A percentile compares a stretch with the other conserved stretches of the same genome.
phyloP scores from a whole-genome alignment of 53 echinoderm and acorn worm genomes.

The Arbacia lixula region DNA sequence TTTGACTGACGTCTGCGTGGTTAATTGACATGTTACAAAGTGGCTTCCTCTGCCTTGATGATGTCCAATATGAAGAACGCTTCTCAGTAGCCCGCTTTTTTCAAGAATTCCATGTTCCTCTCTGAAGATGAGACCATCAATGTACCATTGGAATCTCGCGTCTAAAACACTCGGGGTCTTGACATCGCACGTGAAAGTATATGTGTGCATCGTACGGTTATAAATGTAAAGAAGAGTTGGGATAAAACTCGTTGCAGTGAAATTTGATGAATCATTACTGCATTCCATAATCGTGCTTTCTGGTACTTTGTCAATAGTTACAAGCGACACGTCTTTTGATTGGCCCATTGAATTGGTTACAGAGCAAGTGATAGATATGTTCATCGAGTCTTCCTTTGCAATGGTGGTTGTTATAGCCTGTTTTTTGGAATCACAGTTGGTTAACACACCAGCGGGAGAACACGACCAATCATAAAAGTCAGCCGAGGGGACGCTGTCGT shows the following conservation, averaged over 20 bases:
- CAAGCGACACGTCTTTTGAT: background rate
- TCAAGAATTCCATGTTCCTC: background rate
- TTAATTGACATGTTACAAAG: background rate
- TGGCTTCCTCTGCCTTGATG: no score
- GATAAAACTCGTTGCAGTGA: no score
- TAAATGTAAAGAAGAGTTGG: no score
- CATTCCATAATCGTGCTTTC: background rate
- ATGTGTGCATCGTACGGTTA: no score
- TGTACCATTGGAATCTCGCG: background rate
- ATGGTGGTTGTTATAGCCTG: background rate
- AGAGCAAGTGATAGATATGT: background rate
- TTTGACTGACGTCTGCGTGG: no score
- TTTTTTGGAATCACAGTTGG: background rate
- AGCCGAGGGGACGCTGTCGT: background rate
- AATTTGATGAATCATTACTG: no score
- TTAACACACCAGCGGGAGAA: background rate
- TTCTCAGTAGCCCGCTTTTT: no score
- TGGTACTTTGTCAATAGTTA: background rate
- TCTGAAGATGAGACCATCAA: background rate
- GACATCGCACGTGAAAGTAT: conserved; percentile 1
- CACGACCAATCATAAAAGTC: background rate
- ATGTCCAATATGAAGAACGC: no score
- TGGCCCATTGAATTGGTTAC: background rate
- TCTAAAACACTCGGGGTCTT: no score
- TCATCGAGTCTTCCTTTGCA: background rate